Evolutionary conservation across 2,797 vertebrate genomes (phyloP), one percentile per base, ranked within the genome.

Genomic region (Tachyglossus aculeatus): DNA sequence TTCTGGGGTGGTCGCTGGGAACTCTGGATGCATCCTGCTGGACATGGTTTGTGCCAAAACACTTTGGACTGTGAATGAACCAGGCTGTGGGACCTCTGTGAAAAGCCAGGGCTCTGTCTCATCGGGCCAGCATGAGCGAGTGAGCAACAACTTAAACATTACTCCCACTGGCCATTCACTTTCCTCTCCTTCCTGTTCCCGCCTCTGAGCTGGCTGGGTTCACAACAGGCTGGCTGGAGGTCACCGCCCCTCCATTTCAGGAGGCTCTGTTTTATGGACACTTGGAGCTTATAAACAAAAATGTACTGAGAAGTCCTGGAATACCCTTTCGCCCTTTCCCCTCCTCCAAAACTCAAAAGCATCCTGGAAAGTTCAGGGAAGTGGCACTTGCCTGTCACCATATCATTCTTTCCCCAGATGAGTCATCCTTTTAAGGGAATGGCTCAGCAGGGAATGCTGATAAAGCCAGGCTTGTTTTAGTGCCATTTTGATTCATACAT

Each of bases 351-450:
- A 18, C 45, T 16, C 27, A 29, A 27, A 18, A 19, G 25, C 25
- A 19, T 6, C n/a, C n/a, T 21, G 48, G 16, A 2, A 2, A 1
- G 18, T 8, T 4, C 19, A 12, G 22, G 25, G 25, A 29, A 11
- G 9, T 3, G 8, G 29, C 4, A 3, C 33, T 53, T 9, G 24
- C 4, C 0, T 0, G n/a, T 8, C 0, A 58, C 15, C 9, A 68
- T 12, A 0, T 14, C 55, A 6, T 24, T 31, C 12, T 9, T 1
- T 2, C 2, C 43, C 5, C 9, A 59, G 21, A 43, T 64, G 52
- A 48, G 2, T 27, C 34, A 2, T 29, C 0, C 0, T 0, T 0
- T 24, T 40, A 50, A 0, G 5, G 55, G 63, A 63, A 24, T 10
- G 50, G 56, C 31, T 29, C 53, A 24, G 7, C 0, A 48, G 16